These are phyloP conservation scores for Brenthis hecate DNA, from an alignment of 2,888 invertebrate genomes.

Conservation along the genomic window DNA sequence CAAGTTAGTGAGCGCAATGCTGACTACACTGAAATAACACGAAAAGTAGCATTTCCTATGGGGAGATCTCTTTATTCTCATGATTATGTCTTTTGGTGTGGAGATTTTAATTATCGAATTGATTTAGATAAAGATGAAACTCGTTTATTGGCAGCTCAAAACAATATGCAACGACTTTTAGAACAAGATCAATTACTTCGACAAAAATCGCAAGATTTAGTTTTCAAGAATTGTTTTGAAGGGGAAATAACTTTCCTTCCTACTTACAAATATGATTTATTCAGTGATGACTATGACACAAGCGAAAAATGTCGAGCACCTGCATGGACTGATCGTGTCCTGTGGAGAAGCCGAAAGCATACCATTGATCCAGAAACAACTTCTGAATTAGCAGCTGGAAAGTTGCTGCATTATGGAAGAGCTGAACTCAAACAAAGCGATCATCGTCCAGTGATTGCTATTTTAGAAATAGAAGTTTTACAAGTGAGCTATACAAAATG, in stretches of 20 bases:
- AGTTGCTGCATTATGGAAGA: slow-evolving; percentile 93
- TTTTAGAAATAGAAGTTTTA: slow-evolving; percentile 93
- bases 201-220: slow-evolving; percentile 90
- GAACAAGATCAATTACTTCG: slow-evolving; percentile 94
- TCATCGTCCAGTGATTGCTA: slow-evolving; percentile 96
- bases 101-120: slow-evolving; percentile 99
- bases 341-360: slow-evolving; percentile 93
- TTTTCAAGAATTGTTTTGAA: slow-evolving; percentile 96
- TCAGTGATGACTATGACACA: slow-evolving; percentile 99
- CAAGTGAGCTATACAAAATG: slow-evolving; percentile 90
- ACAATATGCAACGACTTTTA: slow-evolving; percentile 88
- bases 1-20: slow-evolving; percentile 97
- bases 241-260: slow-evolving; percentile 96
- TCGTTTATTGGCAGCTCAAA: slow-evolving; percentile 89
- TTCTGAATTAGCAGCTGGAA: slow-evolving; percentile 89
- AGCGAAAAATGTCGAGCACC: slow-evolving; percentile 98
- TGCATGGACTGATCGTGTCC: slow-evolving; percentile 98
- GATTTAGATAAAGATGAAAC: slow-evolving; percentile 97
- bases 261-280: slow-evolving; percentile 99
- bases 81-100: slow-evolving; percentile 99
- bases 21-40: slow-evolving; percentile 97
- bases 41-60: slow-evolving; percentile 95
- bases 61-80: slow-evolving; percentile 96
- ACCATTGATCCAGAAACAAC: slow-evolving; percentile 85
- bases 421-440: slow-evolving; percentile 98